phyloP scores from a whole-genome alignment of 2,888 invertebrate species.

The Microdon myrmicae region DNA sequence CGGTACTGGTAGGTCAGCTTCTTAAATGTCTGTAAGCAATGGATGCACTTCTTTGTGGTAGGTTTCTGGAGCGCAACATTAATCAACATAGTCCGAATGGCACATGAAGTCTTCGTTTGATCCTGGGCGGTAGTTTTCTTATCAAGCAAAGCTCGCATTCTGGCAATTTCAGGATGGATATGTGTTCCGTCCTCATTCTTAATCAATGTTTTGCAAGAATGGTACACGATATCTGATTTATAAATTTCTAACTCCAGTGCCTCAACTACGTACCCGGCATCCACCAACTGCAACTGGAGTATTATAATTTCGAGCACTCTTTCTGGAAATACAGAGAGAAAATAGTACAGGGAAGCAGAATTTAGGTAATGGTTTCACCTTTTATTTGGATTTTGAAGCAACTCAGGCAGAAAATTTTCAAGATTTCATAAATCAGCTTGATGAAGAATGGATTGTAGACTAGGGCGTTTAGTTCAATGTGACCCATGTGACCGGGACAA shows the following conservation, averaged over 20 bases:
- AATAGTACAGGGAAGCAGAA: neutral
- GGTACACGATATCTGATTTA: constrained; percentile 62
- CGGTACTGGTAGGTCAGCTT: constrained; percentile 60
- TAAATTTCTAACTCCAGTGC: constrained; percentile 74
- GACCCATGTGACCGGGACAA: constrained; percentile 95
- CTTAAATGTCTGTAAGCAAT: constrained; percentile 59
- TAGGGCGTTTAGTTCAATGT: constrained; percentile 88
- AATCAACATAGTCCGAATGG: constrained; percentile 60
- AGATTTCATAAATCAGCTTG: constrained; percentile 75
- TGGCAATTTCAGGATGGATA: constrained; percentile 68
- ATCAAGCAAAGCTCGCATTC: constrained; percentile 66
- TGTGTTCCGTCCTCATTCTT: constrained; percentile 61
- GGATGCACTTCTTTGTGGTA: constrained; percentile 58
- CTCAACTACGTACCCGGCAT: constrained; percentile 78
- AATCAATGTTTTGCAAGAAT: constrained; percentile 56
- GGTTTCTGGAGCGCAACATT: constrained; percentile 59
- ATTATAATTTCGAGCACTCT: constrained; percentile 62
- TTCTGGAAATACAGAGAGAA: constrained; percentile 57
- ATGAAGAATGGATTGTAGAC: constrained; percentile 92
- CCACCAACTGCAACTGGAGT: constrained; percentile 78
- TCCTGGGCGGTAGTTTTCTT: constrained; percentile 40
- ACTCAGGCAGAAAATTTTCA: constrained; percentile 76
- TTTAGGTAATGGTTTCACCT: constrained; percentile 63
- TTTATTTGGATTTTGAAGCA: constrained; percentile 78
- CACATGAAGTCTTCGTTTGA: constrained; percentile 62